Evolutionary conservation across 2,113 vertebrate species (phyloP).

Genomic region (Isurus oxyrinchus): DNA sequence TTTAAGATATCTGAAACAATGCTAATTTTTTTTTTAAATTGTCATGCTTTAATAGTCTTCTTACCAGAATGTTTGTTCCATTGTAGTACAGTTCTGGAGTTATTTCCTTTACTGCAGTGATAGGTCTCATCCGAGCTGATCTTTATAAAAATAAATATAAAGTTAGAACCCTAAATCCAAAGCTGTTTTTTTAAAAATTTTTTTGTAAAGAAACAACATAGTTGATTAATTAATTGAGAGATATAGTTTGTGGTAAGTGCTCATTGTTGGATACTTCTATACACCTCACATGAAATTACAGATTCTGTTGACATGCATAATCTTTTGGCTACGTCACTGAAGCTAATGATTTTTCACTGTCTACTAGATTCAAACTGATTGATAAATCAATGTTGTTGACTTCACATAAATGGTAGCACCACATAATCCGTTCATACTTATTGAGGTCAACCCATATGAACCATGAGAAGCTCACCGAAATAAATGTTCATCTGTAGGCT

Average conservation of each 20-base stretch:
- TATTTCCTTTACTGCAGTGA: neutral
- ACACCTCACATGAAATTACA: neutral
- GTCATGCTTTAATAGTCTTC: neutral
- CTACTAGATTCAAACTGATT: constrained; percentile 10
- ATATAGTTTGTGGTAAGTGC: neutral
- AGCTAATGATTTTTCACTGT: neutral
- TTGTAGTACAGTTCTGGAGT: neutral
- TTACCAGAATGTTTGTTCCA: neutral
- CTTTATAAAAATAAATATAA: neutral
- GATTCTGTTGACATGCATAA: neutral
- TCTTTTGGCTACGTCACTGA: neutral
- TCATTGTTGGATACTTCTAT: neutral
- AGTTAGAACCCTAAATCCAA: neutral
- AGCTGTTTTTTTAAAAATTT: neutral
- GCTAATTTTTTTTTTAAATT: neutral
- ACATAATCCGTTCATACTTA: constrained; percentile 10
- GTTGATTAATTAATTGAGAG: neutral
- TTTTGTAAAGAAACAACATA: too few relatives aligned
- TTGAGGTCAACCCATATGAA: neutral
- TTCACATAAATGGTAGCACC: neutral
- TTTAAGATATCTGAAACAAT: neutral
- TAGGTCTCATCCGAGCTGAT: neutral
- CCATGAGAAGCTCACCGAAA: neutral
- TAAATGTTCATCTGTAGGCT: neutral
- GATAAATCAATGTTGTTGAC: constrained; percentile 10